phyloP scores from a whole-genome alignment of 1,140 invertebrate species.

The Galleria mellonella region DNA sequence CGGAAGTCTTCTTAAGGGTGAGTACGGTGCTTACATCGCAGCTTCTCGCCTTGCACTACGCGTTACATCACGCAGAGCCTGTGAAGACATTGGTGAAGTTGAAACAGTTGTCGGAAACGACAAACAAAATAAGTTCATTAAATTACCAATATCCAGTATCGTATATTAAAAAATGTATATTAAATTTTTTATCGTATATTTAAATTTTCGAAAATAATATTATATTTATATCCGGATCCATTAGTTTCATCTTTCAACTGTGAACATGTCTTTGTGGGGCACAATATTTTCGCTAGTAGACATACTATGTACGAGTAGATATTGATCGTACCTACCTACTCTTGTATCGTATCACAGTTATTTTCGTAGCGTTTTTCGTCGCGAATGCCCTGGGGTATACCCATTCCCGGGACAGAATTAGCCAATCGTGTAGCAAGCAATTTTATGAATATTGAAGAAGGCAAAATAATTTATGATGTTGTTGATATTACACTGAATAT shows the following conservation, averaged over 20 bases:
- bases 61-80: too few relatives aligned
- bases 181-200: too few relatives aligned
- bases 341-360: slow-evolving; percentile 3
- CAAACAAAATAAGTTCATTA: too few relatives aligned
- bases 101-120: too few relatives aligned
- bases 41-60: too few relatives aligned
- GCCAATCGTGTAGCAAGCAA: slow-evolving; percentile 14
- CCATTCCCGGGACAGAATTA: slow-evolving; percentile 13
- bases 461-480: slow-evolving; percentile 21
- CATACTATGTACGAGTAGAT: slow-evolving; percentile 4
- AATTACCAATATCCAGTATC: too few relatives aligned
- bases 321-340: slow-evolving; percentile 6
- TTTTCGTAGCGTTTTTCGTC: slow-evolving; percentile 9
- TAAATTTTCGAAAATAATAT: too few relatives aligned
- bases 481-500: slow-evolving; percentile 14
- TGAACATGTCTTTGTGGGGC: not conserved
- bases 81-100: too few relatives aligned
- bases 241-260: not conserved
- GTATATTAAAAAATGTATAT: too few relatives aligned
- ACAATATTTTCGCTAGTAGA: not conserved
- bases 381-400: slow-evolving; percentile 7
- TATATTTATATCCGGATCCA: slow-evolving; percentile 4
- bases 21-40: too few relatives aligned
- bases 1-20: too few relatives aligned
- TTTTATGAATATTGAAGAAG: slow-evolving; percentile 17